Base-by-base conservation (phyloP, 2,888 invertebrate species). In the Leptopilina myrica region DNA sequence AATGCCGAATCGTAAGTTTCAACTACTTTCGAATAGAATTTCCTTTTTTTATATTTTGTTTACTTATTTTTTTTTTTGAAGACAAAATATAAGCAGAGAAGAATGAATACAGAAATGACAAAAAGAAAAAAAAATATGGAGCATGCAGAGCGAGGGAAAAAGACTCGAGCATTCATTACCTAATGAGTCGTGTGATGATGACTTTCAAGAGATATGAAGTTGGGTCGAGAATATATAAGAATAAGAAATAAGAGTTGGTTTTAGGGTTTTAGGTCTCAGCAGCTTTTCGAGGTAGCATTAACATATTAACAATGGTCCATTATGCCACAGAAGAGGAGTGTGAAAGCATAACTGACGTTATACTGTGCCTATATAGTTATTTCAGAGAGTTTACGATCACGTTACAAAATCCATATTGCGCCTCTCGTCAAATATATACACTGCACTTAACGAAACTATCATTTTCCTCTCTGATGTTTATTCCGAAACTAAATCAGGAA, bases 291-390 rank as follows among this genome's bases (percentile, higher is more conserved):
- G 66, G 43, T 66, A 79, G 79, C 84, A 89, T 89, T 89, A 89
- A 86, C 88, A 89, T 89, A 88, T 87, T 86, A 87, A 89, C 89
- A 89, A 89, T 89, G 85, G 86, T 84, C 87, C 87, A 88, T 89
- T 88, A 88, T 89, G 80, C 84, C 77, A 78, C 84, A 82, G 76
- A 76, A 56, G 64, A 77, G 77, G 66, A 81, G 77, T 79, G 77
- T 79, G 81, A 67, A 67, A 15, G 12, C 40, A 33, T 33, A 66
- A 66, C 67, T 67, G 67, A 67, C 43, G 43, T 67, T 14, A 66
- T 14, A n/a, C 20, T 64, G 3, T 66, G 43, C 43, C 43, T 43
- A 43, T 43, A 8, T 43, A 8, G 43, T 43, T 67, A 15, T 46
- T 15, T 12, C 46, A 67, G 20, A 67, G 15, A 43, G 43, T 43